Percentiles rank a stretch among this genome's conserved stretches.
Conservation (phyloP, 2,113 vertebrate genomes). For the Zapus hudsonius region DNA sequence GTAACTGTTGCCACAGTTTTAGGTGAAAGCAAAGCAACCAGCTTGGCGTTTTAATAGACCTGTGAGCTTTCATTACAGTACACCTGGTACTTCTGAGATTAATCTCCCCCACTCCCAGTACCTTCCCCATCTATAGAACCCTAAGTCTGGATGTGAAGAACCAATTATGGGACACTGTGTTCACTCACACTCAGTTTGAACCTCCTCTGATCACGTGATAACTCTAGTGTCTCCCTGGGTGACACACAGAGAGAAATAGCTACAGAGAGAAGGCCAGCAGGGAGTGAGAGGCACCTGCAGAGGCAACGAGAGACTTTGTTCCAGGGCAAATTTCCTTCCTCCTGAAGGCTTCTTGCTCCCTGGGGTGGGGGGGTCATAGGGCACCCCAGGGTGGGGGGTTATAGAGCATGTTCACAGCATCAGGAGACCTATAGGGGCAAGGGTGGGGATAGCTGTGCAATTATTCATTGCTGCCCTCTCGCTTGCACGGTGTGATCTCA, state of each 20-base stretch:
- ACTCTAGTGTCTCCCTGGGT: too few relatives aligned
- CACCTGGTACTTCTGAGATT: neutral
- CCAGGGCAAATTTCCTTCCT: neutral
- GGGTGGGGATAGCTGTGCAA: neutral
- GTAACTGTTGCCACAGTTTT: neutral
- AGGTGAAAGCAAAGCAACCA: neutral
- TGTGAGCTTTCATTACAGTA: slow-evolving; percentile 1
- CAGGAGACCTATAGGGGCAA: neutral
- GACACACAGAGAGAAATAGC: neutral
- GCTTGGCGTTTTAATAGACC: neutral
- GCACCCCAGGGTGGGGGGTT: neutral
- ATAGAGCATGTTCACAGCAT: neutral
- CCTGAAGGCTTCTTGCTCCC: neutral
- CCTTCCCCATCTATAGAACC: neutral
- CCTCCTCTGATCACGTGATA: neutral
- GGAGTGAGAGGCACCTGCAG: neutral
- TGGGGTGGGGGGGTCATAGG: too few relatives aligned
- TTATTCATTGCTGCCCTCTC: neutral
- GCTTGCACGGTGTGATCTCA: neutral
- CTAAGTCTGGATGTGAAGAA: neutral
- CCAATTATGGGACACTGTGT: neutral
- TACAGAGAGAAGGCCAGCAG: neutral
- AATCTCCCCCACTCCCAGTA: neutral
- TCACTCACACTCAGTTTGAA: neutral
- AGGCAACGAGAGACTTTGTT: neutral